Evolutionary conservation across 1,140 invertebrate species (phyloP), one percentile per base, ranked within the genome.

Genomic region (Neelides sp.): DNA sequence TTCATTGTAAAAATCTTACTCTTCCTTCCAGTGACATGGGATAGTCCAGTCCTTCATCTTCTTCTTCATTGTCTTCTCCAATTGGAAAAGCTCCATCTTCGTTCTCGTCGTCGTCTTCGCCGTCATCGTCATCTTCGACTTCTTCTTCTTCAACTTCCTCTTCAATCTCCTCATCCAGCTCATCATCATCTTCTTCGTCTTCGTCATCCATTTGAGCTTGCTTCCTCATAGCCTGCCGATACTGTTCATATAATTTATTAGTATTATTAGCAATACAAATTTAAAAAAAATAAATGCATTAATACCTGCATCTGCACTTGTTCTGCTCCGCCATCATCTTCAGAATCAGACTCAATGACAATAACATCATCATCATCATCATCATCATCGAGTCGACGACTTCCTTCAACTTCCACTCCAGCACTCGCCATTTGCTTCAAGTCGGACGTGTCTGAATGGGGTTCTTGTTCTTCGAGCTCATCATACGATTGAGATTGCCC

Each of bases 11-110:
- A 23, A 23, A 71, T 67, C 71, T 50, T 75, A 75, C 15, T 70
- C 74, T 41, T 71, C 68, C 58, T 73, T 72, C 53, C 71, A 72
- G 44, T 74, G 67, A 42, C 67, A 69, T 52, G 74, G 64, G 63
- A 57, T 53, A 61, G 53, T 61, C 49, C 48, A 46, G 50, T 37
- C 45, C 63, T 42, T 61, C 63, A 37, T 55, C 60, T 54, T 64
- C 64, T 43, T 66, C 69, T 56, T 68, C 70, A 34, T 66, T 67
- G 19, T 62, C 61, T 42, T 71, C 70, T 52, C 68, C 69, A 45
- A 61, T 64, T 34, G 64, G 64, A 7, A 63, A 64, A 47, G 66
- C 67, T 48, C 66, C 65, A 54, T 47, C 45, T n/a, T 30, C 45
- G 10, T 36, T 26, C 5, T 50, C 47, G 22, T 54, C 47, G 3